Percentiles rank a stretch among this genome's conserved stretches.
Conservation (phyloP, 2,797 vertebrate genomes). For the Aldrovandia affinis region DNA sequence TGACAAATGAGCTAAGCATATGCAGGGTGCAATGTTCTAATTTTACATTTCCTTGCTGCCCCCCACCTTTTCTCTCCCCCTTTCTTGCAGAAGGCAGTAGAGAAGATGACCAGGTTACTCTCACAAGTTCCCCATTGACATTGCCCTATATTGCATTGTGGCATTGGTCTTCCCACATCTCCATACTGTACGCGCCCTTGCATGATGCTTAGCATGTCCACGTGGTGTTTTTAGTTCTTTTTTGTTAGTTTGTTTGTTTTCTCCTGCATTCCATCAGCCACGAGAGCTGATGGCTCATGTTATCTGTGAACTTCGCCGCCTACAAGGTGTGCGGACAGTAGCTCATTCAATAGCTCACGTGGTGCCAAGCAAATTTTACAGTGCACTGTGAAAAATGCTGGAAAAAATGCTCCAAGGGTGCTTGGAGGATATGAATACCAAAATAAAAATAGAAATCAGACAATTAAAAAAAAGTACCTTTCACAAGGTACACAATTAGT, state of each 20-base stretch:
- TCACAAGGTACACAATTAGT: not conserved
- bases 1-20: not conserved
- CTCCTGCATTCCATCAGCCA: not conserved
- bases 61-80: slow-evolving; percentile 35
- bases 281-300: not conserved
- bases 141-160: slow-evolving; percentile 4
- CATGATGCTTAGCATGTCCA: slow-evolving; percentile 11
- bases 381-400: not conserved
- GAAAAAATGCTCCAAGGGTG: not conserved
- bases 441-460: not conserved
- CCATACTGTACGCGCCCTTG: not conserved
- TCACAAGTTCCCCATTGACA: slow-evolving; percentile 36
- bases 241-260: not conserved
- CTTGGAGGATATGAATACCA: not conserved
- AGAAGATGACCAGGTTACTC: slow-evolving; percentile 88
- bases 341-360: not conserved
- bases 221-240: slow-evolving; percentile 1
- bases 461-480: not conserved
- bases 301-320: not conserved
- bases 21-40: not conserved
- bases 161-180: not conserved
- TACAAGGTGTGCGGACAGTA: not conserved
- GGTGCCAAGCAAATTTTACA: not conserved
- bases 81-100: slow-evolving; percentile 82
- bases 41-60: slow-evolving; percentile 27